Base-by-base conservation (phyloP, 2,797 vertebrate species). In the Sebastes trivittatus region DNA sequence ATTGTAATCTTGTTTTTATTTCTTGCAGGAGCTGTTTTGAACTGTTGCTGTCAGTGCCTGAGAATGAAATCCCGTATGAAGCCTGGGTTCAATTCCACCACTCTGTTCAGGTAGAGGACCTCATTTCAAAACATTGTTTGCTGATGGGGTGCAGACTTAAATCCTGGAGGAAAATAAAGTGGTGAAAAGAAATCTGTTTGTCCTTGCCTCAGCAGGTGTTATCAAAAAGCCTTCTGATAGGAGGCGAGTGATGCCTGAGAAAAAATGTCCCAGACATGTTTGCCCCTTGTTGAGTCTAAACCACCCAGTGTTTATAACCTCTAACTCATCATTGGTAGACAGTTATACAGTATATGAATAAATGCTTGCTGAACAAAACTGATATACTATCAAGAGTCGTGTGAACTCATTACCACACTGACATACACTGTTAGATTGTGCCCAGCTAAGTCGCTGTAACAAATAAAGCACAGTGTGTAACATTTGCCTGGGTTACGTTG, bases 1-100 rank as follows among this genome's bases (percentile, higher is more conserved):
- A 4, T 55, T 68, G 1, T 56, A 14, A 29, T 84, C 1, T 55
- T 68, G 6, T 65, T 84, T 63, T 75, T 46, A 11, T 83, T 68
- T 78, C 62, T 92, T 95, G 49, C 91, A 99, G 98, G 97, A 99
- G 98, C 94, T 99, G 98, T 94, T 99, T 99, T 95, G 98, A 99
- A 90, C 95, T 99, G 89, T 91, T 99, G 82, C 96, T 99, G 89
- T 98, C 97, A 76, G 96, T 99, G 93, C 96, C 98, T 95, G 98
- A 98, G 94, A 97, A 96, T 94, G 98, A 99, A 87, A 96, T 99
- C 86, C 96, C 97, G 0, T 95, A 93, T 88, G 98, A 99, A 88
- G 95, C 96, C 72, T 98, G 98, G 97, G 92, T 97, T 89, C 97
- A 96, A 81, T 98, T 99, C 85, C 97, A 98, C 93, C 96, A 98